phyloP scores from a whole-genome alignment of 2,888 invertebrate genomes.

The Pristionchus exspectatus region DNA sequence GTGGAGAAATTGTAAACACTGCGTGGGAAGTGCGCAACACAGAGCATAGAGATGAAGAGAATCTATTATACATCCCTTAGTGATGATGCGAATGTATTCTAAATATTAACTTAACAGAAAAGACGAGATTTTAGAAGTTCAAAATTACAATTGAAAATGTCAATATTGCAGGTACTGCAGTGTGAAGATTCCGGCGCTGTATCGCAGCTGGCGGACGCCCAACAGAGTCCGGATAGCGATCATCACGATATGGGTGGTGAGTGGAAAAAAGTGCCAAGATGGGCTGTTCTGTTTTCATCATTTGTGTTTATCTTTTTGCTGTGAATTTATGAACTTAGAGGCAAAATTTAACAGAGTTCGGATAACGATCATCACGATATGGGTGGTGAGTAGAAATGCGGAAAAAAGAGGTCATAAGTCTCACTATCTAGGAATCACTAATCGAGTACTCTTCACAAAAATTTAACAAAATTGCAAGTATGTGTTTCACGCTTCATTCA shows the following conservation, averaged over 20 bases:
- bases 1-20: background rate
- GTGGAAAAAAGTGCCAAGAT: too few relatives aligned
- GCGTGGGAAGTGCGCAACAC: background rate
- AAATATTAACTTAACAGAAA: too few relatives aligned
- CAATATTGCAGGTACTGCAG: constrained; percentile 87
- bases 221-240: constrained; percentile 75
- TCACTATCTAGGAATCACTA: background rate
- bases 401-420: too few relatives aligned
- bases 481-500: background rate
- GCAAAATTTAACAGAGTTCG: constrained; percentile 72
- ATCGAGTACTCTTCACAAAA: background rate
- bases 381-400: constrained; percentile 72
- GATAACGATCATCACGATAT: constrained; percentile 75
- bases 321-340: too few relatives aligned
- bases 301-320: too few relatives aligned
- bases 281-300: too few relatives aligned
- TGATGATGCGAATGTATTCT: too few relatives aligned
- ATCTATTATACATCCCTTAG: background rate
- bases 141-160: background rate
- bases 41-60: background rate
- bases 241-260: constrained; percentile 74
- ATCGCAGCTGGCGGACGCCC: constrained; percentile 89
- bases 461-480: too few relatives aligned
- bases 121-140: background rate
- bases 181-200: constrained; percentile 97